Percentiles rank a stretch among this genome's conserved stretches.
These are phyloP conservation scores for Leptinotarsa defecta DNA, from an alignment of 1,140 invertebrate genomes.

Conservation along the genomic window DNA sequence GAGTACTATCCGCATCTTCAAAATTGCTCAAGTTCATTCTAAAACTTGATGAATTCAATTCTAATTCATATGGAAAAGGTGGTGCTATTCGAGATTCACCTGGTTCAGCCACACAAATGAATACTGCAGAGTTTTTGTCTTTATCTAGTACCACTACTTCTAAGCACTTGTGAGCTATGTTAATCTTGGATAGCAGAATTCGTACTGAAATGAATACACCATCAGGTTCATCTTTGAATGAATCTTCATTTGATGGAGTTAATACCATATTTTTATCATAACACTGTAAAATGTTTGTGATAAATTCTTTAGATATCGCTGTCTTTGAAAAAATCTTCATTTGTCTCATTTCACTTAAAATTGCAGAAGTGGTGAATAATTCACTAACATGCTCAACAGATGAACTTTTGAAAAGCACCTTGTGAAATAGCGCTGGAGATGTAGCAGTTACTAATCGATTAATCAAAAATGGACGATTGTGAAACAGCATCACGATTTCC, in stretches of 20 bases:
- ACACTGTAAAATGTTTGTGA: slow-evolving; percentile 44
- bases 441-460: slow-evolving; percentile 49
- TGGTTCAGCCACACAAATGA: slow-evolving; percentile 42
- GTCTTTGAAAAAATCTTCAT: slow-evolving; percentile 39
- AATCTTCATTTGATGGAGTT: slow-evolving; percentile 27
- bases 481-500: slow-evolving; percentile 47
- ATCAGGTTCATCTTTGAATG: slow-evolving; percentile 30
- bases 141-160: slow-evolving; percentile 53
- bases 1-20: slow-evolving; percentile 50
- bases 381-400: slow-evolving; percentile 38
- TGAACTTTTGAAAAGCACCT: slow-evolving; percentile 39
- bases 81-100: slow-evolving; percentile 42
- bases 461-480: slow-evolving; percentile 50
- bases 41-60: slow-evolving; percentile 39
- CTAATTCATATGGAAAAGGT: slow-evolving; percentile 50
- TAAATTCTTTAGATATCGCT: slow-evolving; percentile 39
- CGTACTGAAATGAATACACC: slow-evolving; percentile 49
- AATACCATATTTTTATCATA: slow-evolving; percentile 49
- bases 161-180: slow-evolving; percentile 42
- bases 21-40: slow-evolving; percentile 43
- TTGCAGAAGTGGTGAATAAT: slow-evolving; percentile 39
- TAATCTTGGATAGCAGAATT: slow-evolving; percentile 46
- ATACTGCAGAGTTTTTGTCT: slow-evolving; percentile 41
- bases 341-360: slow-evolving; percentile 50
- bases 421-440: slow-evolving; percentile 41